Evolutionary conservation across 2,888 invertebrate species (phyloP).

Genomic region (Leptarthrus brevirostris): DNA sequence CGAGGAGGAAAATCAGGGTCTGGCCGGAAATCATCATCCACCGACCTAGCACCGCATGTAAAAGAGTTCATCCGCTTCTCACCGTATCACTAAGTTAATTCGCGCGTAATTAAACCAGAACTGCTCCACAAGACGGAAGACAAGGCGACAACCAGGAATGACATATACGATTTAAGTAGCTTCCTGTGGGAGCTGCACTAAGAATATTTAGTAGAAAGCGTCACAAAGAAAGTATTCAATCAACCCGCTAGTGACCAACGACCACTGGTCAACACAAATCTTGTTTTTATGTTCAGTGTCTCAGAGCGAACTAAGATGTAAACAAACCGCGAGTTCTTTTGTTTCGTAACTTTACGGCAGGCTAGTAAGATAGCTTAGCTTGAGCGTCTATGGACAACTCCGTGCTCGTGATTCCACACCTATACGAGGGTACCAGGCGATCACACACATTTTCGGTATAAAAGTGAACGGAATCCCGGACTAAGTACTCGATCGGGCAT

Average conservation of each 20-base stretch:
- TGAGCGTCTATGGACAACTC: background rate
- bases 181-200: slow-evolving; percentile 28
- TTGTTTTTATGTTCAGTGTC: slow-evolving; percentile 4
- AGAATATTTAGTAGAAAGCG: background rate
- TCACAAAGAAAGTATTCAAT: slow-evolving; percentile 16
- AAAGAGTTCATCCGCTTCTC: slow-evolving; percentile 38
- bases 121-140: slow-evolving; percentile 22
- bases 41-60: slow-evolving; percentile 3
- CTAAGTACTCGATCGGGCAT: background rate
- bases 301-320: slow-evolving; percentile 21
- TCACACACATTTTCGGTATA: slow-evolving; percentile 1
- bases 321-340: slow-evolving; percentile 45
- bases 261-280: background rate
- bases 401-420: slow-evolving; percentile 28
- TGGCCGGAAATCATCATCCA: slow-evolving; percentile 43
- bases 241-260: background rate
- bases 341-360: slow-evolving; percentile 14
- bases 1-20: background rate
- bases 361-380: background rate
- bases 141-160: slow-evolving; percentile 22
- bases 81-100: background rate
- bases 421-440: background rate
- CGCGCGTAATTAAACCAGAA: slow-evolving; percentile 41
- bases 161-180: slow-evolving; percentile 11
- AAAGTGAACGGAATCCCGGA: slow-evolving; percentile 36